These are phyloP conservation scores for Clarias batrachus DNA, from an alignment of 2,113 vertebrate genomes.

Conservation along the genomic window DNA sequence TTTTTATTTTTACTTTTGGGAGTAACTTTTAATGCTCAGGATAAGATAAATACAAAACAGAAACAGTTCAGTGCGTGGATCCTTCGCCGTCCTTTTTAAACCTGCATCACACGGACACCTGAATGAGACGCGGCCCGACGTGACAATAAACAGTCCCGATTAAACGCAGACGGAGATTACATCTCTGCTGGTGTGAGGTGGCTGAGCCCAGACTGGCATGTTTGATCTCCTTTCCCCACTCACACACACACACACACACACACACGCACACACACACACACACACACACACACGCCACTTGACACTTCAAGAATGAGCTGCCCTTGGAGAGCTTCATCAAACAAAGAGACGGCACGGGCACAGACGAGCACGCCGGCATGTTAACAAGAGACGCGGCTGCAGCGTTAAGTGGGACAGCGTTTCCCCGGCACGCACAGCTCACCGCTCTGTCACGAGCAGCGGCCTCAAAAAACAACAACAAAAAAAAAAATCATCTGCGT, in stretches of 20 bases:
- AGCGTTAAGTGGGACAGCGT: slow-evolving; percentile 27
- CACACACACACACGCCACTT: slow-evolving; percentile 51
- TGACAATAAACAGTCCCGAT: slow-evolving; percentile 65
- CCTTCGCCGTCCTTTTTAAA: slow-evolving; percentile 15
- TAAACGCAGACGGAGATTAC: slow-evolving; percentile 63
- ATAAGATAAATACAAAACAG: background rate
- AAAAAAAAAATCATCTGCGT: slow-evolving; percentile 31
- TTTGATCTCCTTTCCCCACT: slow-evolving; percentile 53
- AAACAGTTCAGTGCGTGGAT: background rate
- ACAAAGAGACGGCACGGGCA: slow-evolving; percentile 36
- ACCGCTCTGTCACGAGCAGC: slow-evolving; percentile 20
- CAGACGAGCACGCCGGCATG: slow-evolving; percentile 22
- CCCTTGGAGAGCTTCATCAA: slow-evolving; percentile 55
- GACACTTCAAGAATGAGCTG: slow-evolving; percentile 63
- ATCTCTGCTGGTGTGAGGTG: slow-evolving; percentile 65
- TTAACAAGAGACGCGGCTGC: slow-evolving; percentile 28
- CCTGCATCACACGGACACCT: slow-evolving; percentile 38
- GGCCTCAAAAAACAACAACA: slow-evolving; percentile 29
- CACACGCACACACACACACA: slow-evolving; percentile 36
- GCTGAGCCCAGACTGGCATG: slow-evolving; percentile 45
- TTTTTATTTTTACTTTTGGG: background rate
- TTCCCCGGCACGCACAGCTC: slow-evolving; percentile 6
- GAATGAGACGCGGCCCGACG: slow-evolving; percentile 53
- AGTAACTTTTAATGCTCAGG: background rate
- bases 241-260: slow-evolving; percentile 29